A percentile compares a stretch with the other conserved stretches of the same genome.
These are phyloP conservation scores for Escarpia spicata DNA, from an alignment of 2,888 invertebrate species.

Conservation along the genomic window DNA sequence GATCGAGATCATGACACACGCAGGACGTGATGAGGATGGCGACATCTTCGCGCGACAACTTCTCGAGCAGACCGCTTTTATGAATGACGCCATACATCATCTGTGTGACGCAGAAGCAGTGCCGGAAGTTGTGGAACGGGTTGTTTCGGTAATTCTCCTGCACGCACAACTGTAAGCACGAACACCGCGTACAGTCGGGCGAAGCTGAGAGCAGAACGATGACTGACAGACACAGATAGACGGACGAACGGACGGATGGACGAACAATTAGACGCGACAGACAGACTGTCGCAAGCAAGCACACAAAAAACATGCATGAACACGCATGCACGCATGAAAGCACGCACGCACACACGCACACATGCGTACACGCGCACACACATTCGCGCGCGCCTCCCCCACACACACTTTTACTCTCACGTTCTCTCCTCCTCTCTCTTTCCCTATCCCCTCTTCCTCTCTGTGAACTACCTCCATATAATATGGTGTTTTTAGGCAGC, in stretches of 20 bases:
- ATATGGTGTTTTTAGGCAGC: neutral
- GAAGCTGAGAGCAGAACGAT: neutral
- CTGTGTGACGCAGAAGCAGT: slow-evolving; percentile 87
- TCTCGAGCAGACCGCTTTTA: slow-evolving; percentile 59
- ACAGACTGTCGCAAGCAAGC: too few relatives aligned
- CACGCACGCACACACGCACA: too few relatives aligned
- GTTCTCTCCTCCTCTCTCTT: neutral
- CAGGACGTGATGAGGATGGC: slow-evolving; percentile 69
- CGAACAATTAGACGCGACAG: too few relatives aligned
- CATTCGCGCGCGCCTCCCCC: neutral
- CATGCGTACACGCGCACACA: neutral
- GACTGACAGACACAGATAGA: neutral
- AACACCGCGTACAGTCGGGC: neutral
- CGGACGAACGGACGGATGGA: too few relatives aligned
- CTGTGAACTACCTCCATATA: neutral
- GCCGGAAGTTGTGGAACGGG: slow-evolving; percentile 87
- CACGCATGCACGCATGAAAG: too few relatives aligned
- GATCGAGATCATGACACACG: slow-evolving; percentile 65
- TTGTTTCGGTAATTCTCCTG: slow-evolving; percentile 79
- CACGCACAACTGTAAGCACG: slow-evolving; percentile 58
- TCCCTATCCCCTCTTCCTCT: neutral
- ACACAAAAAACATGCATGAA: too few relatives aligned
- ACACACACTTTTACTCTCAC: neutral
- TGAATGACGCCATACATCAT: slow-evolving; percentile 75
- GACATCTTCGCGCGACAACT: slow-evolving; percentile 60